Conservation (phyloP, 2,888 invertebrate species). For the Orchestes rusci region DNA sequence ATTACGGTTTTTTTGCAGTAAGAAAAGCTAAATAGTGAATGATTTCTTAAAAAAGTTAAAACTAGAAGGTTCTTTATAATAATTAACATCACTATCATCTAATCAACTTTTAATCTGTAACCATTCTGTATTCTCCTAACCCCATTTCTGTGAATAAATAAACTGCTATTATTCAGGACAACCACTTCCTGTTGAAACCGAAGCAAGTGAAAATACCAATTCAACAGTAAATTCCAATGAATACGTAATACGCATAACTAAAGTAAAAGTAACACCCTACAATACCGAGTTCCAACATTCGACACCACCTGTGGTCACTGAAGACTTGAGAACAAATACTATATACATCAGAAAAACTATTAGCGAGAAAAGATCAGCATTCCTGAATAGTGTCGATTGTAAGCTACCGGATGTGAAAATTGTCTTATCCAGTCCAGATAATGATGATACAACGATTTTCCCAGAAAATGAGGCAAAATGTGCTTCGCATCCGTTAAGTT, state of each 20-base stretch:
- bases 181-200: neutral
- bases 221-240: too few relatives aligned
- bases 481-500: neutral
- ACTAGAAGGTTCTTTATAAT: too few relatives aligned
- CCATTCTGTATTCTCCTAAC: too few relatives aligned
- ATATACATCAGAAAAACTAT: slow-evolving; percentile 10
- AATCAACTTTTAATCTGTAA: too few relatives aligned
- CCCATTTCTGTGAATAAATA: too few relatives aligned
- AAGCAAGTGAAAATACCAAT: too few relatives aligned
- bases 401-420: neutral
- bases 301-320: slow-evolving; percentile 7
- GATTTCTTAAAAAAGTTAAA: too few relatives aligned
- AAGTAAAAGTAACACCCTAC: too few relatives aligned
- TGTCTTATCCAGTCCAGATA: slow-evolving; percentile 3
- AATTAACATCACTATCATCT: too few relatives aligned
- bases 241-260: too few relatives aligned
- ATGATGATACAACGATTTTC: neutral
- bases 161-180: neutral
- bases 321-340: slow-evolving; percentile 1
- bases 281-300: neutral
- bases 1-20: too few relatives aligned
- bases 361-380: slow-evolving; percentile 13
- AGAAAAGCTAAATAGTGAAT: too few relatives aligned
- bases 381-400: slow-evolving; percentile 9
- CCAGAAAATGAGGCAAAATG: slow-evolving; percentile 1